Evolutionary conservation across 1,140 invertebrate species (phyloP).

Genomic region (Sesamia nonagrioides): DNA sequence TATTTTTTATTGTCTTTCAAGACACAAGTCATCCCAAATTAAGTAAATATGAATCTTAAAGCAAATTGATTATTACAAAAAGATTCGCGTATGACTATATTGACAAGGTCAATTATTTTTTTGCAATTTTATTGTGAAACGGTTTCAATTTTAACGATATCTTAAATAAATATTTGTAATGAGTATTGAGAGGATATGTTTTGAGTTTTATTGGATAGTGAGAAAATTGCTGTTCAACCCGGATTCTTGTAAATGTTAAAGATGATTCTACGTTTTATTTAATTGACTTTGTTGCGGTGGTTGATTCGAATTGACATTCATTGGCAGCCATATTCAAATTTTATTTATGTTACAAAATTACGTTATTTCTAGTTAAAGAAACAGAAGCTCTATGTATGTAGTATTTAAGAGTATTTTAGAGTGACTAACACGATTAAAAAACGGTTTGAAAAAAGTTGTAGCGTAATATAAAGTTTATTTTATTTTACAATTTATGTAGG

Average conservation of each 20-base stretch:
- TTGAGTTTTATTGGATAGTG: constrained; percentile 2
- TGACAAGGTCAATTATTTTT: constrained; percentile 37
- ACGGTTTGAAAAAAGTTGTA: no score
- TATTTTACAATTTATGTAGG: no score
- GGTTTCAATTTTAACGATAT: constrained; percentile 38
- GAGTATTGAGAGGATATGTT: constrained; percentile 20
- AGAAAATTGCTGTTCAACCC: constrained; percentile 12
- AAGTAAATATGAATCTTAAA: not conserved
- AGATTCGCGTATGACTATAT: constrained; percentile 9
- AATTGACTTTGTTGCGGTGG: not conserved
- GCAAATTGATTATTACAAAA: constrained; percentile 20
- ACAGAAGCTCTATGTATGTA: no score
- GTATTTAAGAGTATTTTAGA: no score
- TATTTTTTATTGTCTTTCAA: constrained; percentile 22
- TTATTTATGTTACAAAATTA: no score
- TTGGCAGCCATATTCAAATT: no score
- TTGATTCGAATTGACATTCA: not conserved
- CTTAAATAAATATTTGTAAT: constrained; percentile 21
- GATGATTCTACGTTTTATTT: not conserved
- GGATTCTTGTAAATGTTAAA: not conserved
- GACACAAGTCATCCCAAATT: constrained; percentile 35
- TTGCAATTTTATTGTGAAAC: constrained; percentile 26
- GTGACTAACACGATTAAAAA: no score
- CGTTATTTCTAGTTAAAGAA: no score
- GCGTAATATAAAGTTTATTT: no score